Evolutionary conservation across 2,888 invertebrate species (phyloP).

Genomic region (Cordilura impudica): DNA sequence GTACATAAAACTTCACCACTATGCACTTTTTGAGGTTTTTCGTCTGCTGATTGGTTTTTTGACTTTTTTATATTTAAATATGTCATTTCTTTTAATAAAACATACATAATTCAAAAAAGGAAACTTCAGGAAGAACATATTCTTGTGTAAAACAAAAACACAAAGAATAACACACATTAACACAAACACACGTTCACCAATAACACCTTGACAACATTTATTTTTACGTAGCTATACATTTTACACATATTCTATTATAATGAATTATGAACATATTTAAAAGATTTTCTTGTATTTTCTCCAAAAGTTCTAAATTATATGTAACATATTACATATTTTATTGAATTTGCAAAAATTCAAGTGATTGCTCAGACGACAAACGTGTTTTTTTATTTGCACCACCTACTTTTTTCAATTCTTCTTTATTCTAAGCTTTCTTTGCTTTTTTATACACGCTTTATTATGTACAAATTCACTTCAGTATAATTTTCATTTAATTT

Average conservation of each 20-base stretch:
- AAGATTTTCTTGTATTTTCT: conserved; percentile 64
- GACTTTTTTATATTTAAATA: neutral
- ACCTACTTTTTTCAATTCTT: conserved; percentile 28
- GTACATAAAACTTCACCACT: neutral
- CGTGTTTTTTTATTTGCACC: conserved; percentile 50
- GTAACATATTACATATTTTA: neutral
- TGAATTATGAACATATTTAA: conserved; percentile 60
- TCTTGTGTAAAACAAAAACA: neutral
- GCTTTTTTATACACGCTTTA: conserved; percentile 19
- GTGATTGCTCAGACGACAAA: neutral
- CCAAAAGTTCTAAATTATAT: neutral
- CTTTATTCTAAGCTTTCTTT: conserved; percentile 46
- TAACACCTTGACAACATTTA: conserved; percentile 51
- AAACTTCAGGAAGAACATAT: neutral
- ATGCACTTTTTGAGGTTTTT: neutral
- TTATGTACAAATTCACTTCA: conserved; percentile 9
- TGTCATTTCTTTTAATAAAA: neutral
- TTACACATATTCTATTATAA: neutral
- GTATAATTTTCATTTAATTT: conserved; percentile 3
- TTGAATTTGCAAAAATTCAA: neutral
- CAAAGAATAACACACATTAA: conserved; percentile 63
- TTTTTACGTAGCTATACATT: conserved; percentile 32
- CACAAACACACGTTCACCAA: neutral
- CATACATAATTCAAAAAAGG: conserved; percentile 3
- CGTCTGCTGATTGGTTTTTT: neutral